Conservation (phyloP, 1,140 invertebrate genomes). For the Dermatophagoides farinae region DNA sequence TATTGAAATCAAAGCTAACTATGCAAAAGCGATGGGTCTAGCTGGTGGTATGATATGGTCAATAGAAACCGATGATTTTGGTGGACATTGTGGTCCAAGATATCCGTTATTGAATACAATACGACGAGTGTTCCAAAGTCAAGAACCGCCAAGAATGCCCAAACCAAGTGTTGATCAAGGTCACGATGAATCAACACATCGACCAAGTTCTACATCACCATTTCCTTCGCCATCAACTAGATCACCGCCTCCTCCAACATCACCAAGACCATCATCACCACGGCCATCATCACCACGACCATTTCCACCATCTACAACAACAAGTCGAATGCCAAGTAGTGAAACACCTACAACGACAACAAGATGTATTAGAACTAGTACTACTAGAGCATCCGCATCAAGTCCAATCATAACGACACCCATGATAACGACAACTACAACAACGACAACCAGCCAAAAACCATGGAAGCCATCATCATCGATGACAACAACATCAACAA, state of each 20-base stretch:
- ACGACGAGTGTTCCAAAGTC: conserved; percentile 17
- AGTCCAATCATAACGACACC: not conserved
- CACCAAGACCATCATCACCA: not conserved
- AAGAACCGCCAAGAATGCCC: conserved; percentile 8
- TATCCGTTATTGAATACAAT: conserved; percentile 21
- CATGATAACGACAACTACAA: not conserved
- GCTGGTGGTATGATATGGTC: conserved; percentile 49
- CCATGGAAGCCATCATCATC: not conserved
- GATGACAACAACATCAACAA: not conserved
- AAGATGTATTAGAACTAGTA: not conserved
- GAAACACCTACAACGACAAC: not conserved
- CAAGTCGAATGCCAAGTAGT: not conserved
- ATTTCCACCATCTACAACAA: not conserved
- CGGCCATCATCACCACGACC: not conserved
- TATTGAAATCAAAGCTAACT: conserved; percentile 26
- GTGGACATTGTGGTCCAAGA: conserved; percentile 20
- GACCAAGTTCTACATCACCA: not conserved
- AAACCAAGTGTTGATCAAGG: not conserved
- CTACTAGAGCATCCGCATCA: not conserved
- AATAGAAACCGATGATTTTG: conserved; percentile 49
- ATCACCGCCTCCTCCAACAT: not conserved
- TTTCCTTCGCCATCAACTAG: conserved; percentile 3
- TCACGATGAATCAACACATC: not conserved
- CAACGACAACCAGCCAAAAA: conserved; percentile 1
- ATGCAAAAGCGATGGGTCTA: conserved; percentile 25